Conservation (phyloP, 92 coral and sea anemone species). For the Heliopora coerulea region DNA sequence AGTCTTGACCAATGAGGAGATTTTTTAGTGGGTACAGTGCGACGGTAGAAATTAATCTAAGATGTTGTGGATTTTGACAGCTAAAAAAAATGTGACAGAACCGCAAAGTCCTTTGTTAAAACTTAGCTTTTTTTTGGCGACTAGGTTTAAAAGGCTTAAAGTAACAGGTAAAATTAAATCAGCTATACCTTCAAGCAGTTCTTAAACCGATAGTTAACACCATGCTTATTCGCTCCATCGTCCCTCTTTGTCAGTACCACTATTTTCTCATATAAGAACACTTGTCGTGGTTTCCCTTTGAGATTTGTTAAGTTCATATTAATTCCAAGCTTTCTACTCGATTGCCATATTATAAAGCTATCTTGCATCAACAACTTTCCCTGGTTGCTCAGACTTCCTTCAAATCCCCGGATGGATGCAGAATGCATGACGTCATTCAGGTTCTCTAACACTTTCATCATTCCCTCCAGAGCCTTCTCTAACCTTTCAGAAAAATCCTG, state of each 20-base stretch:
- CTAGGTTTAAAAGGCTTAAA: too few species aligned
- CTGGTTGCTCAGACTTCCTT: constrained; percentile 82
- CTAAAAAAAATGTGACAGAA: too few species aligned
- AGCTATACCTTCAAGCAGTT: constrained; percentile 69
- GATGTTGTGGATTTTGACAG: too few species aligned
- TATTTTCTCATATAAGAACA: constrained; percentile 86
- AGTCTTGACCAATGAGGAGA: too few species aligned
- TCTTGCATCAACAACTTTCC: constrained; percentile 91
- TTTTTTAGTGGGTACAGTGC: too few species aligned
- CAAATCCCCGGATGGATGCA: constrained; percentile 83
- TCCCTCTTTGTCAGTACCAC: constrained; percentile 78
- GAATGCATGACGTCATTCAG: constrained; percentile 99
- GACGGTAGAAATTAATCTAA: too few species aligned
- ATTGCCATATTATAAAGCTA: constrained; percentile 77
- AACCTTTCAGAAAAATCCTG: constrained; percentile 32
- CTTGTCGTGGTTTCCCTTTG: constrained; percentile 83
- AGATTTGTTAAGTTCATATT: constrained; percentile 35
- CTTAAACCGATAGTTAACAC: constrained; percentile 74
- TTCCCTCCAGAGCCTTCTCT: constrained; percentile 86
- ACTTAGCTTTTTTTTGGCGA: too few species aligned
- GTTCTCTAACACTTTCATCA: constrained; percentile 88
- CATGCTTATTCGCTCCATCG: constrained; percentile 78
- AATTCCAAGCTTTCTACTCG: constrained; percentile 54
- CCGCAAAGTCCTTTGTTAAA: too few species aligned
- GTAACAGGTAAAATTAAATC: neutral